phyloP scores from a whole-genome alignment of 2,797 vertebrate species.

The Halcyon chelicuti region DNA sequence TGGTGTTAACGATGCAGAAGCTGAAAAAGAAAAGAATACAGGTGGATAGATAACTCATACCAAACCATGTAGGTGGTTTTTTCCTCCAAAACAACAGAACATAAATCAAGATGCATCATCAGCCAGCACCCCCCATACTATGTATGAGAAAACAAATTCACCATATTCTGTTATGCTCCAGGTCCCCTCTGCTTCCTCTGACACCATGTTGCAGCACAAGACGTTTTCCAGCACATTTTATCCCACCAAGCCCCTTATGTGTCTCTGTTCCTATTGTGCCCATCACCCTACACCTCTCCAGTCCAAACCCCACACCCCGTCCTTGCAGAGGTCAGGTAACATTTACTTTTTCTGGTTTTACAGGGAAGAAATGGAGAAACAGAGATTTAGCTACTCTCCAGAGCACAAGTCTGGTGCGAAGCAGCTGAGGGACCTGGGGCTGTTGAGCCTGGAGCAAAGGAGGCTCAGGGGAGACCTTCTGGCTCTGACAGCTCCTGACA shows the following conservation, averaged over 20 bases:
- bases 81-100: background rate
- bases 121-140: background rate
- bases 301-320: background rate
- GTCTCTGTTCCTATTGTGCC: background rate
- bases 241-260: too few relatives aligned
- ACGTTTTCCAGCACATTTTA: background rate
- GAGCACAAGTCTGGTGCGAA: background rate
- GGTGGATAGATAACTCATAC: background rate
- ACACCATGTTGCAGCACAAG: background rate
- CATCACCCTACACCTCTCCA: too few relatives aligned
- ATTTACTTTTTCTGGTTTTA: background rate
- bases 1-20: slow-evolving; percentile 86
- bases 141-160: background rate
- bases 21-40: slow-evolving; percentile 72
- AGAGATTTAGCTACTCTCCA: background rate
- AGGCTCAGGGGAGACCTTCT: background rate
- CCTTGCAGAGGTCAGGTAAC: background rate
- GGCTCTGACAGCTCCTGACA: background rate
- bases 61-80: accelerated
- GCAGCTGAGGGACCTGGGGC: background rate
- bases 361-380: background rate
- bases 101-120: background rate
- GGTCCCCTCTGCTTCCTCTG: background rate
- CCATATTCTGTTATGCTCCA: too few relatives aligned
- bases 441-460: background rate